These are phyloP conservation scores for Clitarchus hookeri DNA, from an alignment of 2,888 invertebrate species.

Conservation along the genomic window DNA sequence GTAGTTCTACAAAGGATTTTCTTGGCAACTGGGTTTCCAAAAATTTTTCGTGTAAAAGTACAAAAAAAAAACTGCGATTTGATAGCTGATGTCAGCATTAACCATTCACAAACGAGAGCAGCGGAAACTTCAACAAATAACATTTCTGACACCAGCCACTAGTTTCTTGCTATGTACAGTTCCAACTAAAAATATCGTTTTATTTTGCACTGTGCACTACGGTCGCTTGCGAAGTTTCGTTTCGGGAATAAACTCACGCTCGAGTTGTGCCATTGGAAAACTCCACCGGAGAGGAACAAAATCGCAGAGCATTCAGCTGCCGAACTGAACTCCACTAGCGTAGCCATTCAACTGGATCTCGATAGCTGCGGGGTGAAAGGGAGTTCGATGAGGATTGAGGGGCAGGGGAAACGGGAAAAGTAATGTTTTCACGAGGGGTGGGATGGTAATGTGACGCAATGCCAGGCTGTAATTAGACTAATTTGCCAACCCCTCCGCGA, in stretches of 20 bases:
- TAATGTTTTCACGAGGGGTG: conserved; percentile 24
- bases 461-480: conserved; percentile 39
- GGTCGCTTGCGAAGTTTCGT: neutral
- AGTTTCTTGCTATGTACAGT: too few species aligned
- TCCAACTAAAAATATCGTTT: too few species aligned
- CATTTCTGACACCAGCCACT: too few species aligned
- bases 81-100: too few species aligned
- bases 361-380: neutral
- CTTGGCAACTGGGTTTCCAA: too few species aligned
- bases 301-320: neutral
- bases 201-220: too few species aligned
- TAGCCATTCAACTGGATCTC: neutral
- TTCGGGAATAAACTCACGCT: neutral
- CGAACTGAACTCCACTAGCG: neutral
- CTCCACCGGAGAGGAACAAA: neutral
- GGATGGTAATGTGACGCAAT: conserved; percentile 24
- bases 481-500: conserved; percentile 35
- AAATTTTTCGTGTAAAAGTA: too few species aligned
- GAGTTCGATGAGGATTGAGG: neutral
- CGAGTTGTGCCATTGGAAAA: neutral
- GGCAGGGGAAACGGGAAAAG: neutral
- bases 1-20: too few species aligned
- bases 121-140: too few species aligned
- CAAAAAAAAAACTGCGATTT: too few species aligned
- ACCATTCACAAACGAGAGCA: too few species aligned